Conservation (phyloP, 2,113 vertebrate genomes). For the Tiliqua scincoides region DNA sequence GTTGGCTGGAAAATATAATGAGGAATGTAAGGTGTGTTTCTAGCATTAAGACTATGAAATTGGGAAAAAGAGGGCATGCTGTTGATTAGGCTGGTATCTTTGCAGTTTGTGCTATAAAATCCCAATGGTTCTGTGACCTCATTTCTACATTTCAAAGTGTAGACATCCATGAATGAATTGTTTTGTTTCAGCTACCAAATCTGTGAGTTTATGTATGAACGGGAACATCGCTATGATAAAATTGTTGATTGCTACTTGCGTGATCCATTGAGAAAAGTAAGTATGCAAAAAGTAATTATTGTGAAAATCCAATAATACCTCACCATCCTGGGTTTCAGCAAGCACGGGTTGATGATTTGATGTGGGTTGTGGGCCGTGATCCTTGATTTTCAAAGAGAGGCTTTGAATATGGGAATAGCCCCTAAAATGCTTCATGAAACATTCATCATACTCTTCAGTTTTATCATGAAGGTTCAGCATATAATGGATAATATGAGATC, state of each 20-base stretch:
- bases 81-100: not conserved
- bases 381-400: not conserved
- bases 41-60: not conserved
- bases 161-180: slow-evolving; percentile 3
- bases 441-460: not conserved
- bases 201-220: slow-evolving; percentile 97
- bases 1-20: not conserved
- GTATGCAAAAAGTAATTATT: slow-evolving; percentile 17
- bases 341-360: not conserved
- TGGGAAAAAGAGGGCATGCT: not conserved
- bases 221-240: slow-evolving; percentile 88
- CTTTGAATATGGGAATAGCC: not conserved
- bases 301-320: slow-evolving; percentile 3
- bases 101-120: not conserved
- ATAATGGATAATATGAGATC: not conserved
- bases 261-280: slow-evolving; percentile 91
- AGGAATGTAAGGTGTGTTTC: not conserved
- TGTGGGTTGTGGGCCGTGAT: not conserved
- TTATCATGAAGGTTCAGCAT: not conserved
- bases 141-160: not conserved
- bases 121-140: not conserved
- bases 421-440: not conserved
- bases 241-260: slow-evolving; percentile 93
- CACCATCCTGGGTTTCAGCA: not conserved
- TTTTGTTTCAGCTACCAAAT: slow-evolving; percentile 89